Percentiles rank a stretch among this genome's conserved stretches.
Evolutionary conservation across 1,140 invertebrate genomes (phyloP).

Genomic region (Lithobius niger): DNA sequence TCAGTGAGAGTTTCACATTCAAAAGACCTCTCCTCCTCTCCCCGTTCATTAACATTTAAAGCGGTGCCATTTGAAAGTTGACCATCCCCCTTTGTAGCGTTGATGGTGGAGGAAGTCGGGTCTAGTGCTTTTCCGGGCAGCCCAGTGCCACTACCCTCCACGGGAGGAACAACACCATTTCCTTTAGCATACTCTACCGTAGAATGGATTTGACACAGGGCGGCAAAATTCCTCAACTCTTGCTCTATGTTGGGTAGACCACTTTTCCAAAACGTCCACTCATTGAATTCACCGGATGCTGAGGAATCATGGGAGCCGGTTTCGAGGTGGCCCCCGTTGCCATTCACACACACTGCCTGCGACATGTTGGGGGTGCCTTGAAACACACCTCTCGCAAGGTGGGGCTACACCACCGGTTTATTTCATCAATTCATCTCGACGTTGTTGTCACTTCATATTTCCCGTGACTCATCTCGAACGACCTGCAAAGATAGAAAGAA

Average conservation of each 20-base stretch:
- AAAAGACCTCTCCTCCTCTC: too few relatives aligned
- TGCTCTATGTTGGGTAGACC: background rate
- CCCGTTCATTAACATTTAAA: too few relatives aligned
- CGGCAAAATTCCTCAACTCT: background rate
- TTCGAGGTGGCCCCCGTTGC: background rate
- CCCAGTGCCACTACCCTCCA: background rate
- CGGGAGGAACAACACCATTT: background rate
- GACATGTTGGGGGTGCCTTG: too few relatives aligned
- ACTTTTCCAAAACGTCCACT: conserved; percentile 1
- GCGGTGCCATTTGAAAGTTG: too few relatives aligned
- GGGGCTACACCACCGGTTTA: too few relatives aligned
- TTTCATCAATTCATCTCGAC: too few relatives aligned
- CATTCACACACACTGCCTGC: too few relatives aligned
- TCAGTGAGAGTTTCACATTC: background rate
- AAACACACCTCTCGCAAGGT: too few relatives aligned
- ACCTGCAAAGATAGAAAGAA: too few relatives aligned
- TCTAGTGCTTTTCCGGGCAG: background rate
- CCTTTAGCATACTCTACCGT: background rate
- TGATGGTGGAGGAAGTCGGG: background rate
- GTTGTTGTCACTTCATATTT: too few relatives aligned
- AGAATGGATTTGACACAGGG: background rate
- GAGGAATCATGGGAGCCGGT: conserved; percentile 6
- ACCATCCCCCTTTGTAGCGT: background rate
- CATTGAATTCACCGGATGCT: background rate
- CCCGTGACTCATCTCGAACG: too few relatives aligned